Percentiles rank a stretch among this genome's conserved stretches.
Evolutionary conservation across 92 coral and sea anemone species (phyloP).

Genomic region (Epizoanthus fatuus): DNA sequence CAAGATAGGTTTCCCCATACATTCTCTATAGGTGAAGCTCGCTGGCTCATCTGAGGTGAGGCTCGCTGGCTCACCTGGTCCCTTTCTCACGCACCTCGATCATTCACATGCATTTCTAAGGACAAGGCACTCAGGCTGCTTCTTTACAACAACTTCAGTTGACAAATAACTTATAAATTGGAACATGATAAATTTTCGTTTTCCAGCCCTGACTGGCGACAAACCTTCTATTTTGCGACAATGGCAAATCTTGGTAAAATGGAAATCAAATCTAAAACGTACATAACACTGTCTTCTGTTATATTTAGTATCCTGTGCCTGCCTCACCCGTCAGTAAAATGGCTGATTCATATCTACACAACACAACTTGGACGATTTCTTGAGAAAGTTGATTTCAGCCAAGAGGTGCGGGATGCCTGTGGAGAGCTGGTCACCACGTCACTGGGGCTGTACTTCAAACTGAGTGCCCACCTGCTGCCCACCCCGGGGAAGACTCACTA

Average conservation of each 20-base stretch:
- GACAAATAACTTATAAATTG: too few relatives aligned
- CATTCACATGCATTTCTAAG: too few relatives aligned
- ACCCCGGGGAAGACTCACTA: slow-evolving; percentile 97
- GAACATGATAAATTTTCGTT: too few relatives aligned
- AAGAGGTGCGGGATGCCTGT: slow-evolving; percentile 88
- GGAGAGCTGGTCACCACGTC: slow-evolving; percentile 79
- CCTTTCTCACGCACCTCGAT: too few relatives aligned
- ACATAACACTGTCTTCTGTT: not conserved
- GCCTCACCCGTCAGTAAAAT: slow-evolving; percentile 91
- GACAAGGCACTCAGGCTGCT: too few relatives aligned
- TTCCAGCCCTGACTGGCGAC: too few relatives aligned
- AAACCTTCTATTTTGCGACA: not conserved
- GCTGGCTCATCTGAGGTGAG: too few relatives aligned
- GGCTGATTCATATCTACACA: slow-evolving; percentile 91
- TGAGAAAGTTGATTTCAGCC: slow-evolving; percentile 87
- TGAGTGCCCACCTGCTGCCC: slow-evolving; percentile 86
- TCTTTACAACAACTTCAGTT: too few relatives aligned
- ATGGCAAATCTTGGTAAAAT: not conserved
- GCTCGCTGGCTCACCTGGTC: too few relatives aligned
- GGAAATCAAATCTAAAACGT: not conserved
- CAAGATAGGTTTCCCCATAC: too few relatives aligned
- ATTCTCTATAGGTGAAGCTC: too few relatives aligned
- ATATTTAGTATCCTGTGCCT: slow-evolving; percentile 79
- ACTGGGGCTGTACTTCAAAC: slow-evolving; percentile 80
- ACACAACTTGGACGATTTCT: slow-evolving; percentile 96